Evolutionary conservation across 2,113 vertebrate species (phyloP).

Genomic region (Crotophaga sulcirostris): DNA sequence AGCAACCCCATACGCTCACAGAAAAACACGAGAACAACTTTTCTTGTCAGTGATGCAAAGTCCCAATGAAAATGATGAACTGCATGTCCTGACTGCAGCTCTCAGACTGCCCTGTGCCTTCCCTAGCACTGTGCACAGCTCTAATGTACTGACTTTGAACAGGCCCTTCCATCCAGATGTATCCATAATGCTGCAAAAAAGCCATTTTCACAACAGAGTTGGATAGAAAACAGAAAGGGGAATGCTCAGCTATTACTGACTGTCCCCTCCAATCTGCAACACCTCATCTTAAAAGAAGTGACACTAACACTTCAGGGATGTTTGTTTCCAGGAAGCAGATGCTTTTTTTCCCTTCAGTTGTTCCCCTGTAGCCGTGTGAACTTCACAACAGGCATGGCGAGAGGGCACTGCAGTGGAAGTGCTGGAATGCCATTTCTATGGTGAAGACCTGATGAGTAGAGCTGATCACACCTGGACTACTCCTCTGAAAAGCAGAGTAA

Average conservation of each 20-base stretch:
- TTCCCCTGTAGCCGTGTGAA: background rate
- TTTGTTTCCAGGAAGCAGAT: background rate
- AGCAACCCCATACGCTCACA: constrained; percentile 3
- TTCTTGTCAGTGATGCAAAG: constrained; percentile 9
- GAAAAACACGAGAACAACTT: constrained; percentile 8
- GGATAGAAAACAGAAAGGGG: background rate
- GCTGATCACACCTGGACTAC: background rate
- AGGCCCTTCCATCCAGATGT: background rate
- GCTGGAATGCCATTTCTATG: background rate
- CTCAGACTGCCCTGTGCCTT: background rate
- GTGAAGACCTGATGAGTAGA: background rate
- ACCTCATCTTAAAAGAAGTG: background rate
- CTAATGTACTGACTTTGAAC: background rate
- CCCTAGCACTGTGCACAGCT: background rate
- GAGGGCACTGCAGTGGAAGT: background rate
- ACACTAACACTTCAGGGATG: background rate
- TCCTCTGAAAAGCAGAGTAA: background rate
- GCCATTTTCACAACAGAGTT: background rate
- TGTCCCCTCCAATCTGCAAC: background rate
- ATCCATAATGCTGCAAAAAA: background rate
- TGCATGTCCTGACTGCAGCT: background rate
- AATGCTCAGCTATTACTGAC: background rate
- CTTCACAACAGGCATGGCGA: background rate
- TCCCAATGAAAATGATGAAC: background rate
- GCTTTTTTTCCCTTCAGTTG: background rate